Evolutionary conservation across 2,797 vertebrate genomes (phyloP), one percentile per base, ranked within the genome.

Genomic region (Cyclopterus lumpus): DNA sequence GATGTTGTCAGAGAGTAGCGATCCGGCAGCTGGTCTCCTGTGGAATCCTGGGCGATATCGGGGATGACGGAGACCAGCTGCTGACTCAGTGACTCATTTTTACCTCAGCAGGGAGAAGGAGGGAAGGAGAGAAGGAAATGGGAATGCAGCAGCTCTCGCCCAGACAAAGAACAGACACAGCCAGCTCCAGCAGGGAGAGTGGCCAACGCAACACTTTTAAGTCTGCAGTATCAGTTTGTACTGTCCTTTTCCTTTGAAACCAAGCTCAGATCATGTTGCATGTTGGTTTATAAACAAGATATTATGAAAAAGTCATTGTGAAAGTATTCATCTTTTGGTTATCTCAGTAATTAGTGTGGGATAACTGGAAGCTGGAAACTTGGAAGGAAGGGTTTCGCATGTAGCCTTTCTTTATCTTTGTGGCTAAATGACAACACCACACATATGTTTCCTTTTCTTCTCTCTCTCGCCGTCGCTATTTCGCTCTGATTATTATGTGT

Each of bases 31-130:
- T 64, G 81, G 78, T 76, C 84, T 72, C 46, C 64, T 63, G 83
- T 83, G 91, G 87, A 92, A 90, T 92, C 85, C 82, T 92, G 91
- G 90, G 92, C 82, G 92, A 94, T 88, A 89, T 55, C 78, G 85
- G 73, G 75, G 65, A 85, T 93, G 94, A 95, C 89, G 82, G 80
- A 86, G 87, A 83, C 77, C 94, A 95, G 95, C 94, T 95, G 95
- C 93, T 93, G 91, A 93, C 75, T 93, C 90, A 90, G 87, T 95
- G 95, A 95, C 88, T 95, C 95, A 95, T 89, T 93, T 91, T 90
- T 91, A 87, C 91, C 88, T 90, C 92, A 88, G 64, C 58, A 34
- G 87, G 85, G 90, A 91, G 81, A 80, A 71, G 70, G 71, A 87
- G 80, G 34, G 83, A 79, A 80, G 63, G 84, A 73, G 80, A 71